Evolutionary conservation across 2,113 vertebrate species (phyloP).

Genomic region (Antechinus flavipes): DNA sequence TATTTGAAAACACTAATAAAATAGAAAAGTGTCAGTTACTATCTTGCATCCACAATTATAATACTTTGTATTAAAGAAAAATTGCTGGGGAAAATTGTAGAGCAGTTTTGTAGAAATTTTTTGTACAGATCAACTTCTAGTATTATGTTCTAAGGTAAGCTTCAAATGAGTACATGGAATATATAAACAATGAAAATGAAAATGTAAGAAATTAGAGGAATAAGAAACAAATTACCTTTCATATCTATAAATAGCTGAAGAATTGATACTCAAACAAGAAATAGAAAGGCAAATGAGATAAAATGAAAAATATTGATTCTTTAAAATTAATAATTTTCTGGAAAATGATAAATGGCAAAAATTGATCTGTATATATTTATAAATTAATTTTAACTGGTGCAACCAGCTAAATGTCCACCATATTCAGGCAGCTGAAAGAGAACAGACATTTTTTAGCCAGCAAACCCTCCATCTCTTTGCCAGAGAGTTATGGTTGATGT

Average conservation of each 20-base stretch:
- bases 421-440: neutral
- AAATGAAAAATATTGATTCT: neutral
- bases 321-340: neutral
- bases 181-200: neutral
- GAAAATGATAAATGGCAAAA: neutral
- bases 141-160: neutral
- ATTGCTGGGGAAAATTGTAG: neutral
- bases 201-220: neutral
- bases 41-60: neutral
- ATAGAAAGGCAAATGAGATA: neutral
- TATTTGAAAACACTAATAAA: neutral
- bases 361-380: neutral
- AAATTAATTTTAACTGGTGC: neutral
- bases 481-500: neutral
- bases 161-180: neutral
- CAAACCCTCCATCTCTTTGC: neutral
- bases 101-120: neutral
- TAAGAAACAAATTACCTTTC: neutral
- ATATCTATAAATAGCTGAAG: neutral
- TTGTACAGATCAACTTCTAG: neutral
- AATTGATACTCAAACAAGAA: neutral
- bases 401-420: neutral
- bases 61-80: neutral
- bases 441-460: neutral
- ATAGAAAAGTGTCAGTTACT: neutral